Percentiles rank a stretch among this genome's conserved stretches.
Evolutionary conservation across 2,113 vertebrate genomes (phyloP).

Genomic region (Macrotus californicus): DNA sequence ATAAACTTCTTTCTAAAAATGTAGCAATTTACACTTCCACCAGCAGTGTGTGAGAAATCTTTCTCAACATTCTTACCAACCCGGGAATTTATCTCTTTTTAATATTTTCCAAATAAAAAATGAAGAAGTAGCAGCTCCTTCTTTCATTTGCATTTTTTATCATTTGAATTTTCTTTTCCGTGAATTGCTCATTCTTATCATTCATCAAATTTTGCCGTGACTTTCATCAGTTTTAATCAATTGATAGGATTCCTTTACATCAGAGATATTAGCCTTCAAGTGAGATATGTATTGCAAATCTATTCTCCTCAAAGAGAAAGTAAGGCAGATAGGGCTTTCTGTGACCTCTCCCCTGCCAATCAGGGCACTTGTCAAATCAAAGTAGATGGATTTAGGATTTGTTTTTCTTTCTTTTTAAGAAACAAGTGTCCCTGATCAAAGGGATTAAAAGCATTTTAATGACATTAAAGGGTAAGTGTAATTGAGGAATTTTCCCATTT

Average conservation of each 20-base stretch:
- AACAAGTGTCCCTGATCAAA: not conserved
- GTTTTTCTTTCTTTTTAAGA: not conserved
- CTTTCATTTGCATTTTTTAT: not conserved
- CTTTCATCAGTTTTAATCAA: not conserved
- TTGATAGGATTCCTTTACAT: not conserved
- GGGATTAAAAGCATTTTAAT: not conserved
- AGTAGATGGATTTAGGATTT: not conserved
- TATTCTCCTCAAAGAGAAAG: constrained; percentile 9
- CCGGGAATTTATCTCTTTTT: not conserved
- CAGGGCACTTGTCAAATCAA: not conserved
- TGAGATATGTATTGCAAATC: not conserved
- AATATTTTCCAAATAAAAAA: not conserved
- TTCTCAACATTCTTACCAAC: not conserved
- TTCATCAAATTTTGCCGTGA: not conserved
- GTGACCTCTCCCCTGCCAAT: too few relatives aligned
- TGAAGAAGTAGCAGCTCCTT: not conserved
- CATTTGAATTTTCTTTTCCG: not conserved
- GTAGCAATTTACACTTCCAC: not conserved
- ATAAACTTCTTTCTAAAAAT: not conserved
- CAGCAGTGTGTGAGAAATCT: not conserved
- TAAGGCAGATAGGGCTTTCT: not conserved
- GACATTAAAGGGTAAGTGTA: not conserved
- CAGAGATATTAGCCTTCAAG: not conserved
- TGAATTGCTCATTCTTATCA: not conserved
- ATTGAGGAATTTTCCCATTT: not conserved